Evolutionary conservation across 1,140 invertebrate genomes (phyloP).

Genomic region (Chymomyza costata): DNA sequence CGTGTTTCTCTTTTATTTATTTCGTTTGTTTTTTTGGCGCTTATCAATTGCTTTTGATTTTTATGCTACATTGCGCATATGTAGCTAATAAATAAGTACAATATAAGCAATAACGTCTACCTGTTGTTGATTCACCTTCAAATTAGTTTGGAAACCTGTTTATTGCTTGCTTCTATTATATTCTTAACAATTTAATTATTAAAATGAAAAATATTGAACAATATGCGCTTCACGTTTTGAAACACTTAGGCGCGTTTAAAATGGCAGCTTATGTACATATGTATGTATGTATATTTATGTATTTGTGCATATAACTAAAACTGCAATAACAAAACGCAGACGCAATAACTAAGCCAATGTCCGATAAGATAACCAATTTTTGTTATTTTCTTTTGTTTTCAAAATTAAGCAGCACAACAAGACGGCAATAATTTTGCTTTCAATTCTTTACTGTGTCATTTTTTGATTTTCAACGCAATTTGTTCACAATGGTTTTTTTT

Average conservation of each 20-base stretch:
- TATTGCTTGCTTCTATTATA: too few relatives aligned
- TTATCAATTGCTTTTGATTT: slow-evolving; percentile 33
- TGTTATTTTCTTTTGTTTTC: slow-evolving; percentile 1
- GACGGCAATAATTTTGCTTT: background rate
- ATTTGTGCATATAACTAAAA: slow-evolving; percentile 10
- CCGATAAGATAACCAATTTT: slow-evolving; percentile 55
- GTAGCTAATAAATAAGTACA: too few relatives aligned
- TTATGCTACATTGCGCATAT: background rate
- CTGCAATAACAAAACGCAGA: slow-evolving; percentile 1
- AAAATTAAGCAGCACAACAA: slow-evolving; percentile 9
- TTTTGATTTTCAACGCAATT: background rate
- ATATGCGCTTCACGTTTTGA: too few relatives aligned
- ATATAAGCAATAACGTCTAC: too few relatives aligned
- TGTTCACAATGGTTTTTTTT: slow-evolving; percentile 2
- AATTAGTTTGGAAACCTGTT: slow-evolving; percentile 42
- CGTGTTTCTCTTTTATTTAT: slow-evolving; percentile 1
- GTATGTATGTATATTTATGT: too few relatives aligned
- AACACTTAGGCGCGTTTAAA: too few relatives aligned
- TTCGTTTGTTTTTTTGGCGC: slow-evolving; percentile 26
- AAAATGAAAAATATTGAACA: too few relatives aligned
- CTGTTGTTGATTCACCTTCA: slow-evolving; percentile 48
- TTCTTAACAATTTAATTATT: too few relatives aligned
- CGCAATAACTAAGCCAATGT: slow-evolving; percentile 38
- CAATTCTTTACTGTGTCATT: background rate
- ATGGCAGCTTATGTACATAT: too few relatives aligned